phyloP scores from a whole-genome alignment of 2,113 vertebrate species.

The Stomatorhinus ivindoensis region DNA sequence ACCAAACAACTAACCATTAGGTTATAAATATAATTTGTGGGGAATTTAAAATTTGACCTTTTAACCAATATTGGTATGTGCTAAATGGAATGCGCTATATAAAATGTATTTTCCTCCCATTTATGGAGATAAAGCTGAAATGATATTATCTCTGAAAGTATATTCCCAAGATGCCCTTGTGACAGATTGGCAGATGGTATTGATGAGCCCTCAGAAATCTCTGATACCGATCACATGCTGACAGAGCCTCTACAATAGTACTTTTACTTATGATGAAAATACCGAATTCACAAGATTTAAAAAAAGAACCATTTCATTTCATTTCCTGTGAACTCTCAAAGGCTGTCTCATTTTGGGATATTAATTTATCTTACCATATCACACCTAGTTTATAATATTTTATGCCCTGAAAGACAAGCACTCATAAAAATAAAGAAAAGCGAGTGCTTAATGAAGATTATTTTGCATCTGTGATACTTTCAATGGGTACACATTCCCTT shows the following conservation, averaged over 20 bases:
- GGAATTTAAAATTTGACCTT: not conserved
- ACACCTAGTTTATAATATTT: not conserved
- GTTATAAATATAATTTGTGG: not conserved
- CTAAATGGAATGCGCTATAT: not conserved
- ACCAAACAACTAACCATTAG: not conserved
- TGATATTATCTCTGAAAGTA: not conserved
- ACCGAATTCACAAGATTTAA: not conserved
- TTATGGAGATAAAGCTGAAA: not conserved
- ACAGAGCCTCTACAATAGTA: not conserved
- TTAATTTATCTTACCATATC: not conserved
- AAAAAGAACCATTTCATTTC: not conserved
- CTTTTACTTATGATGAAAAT: not conserved
- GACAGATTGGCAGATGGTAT: not conserved
- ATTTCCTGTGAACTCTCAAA: not conserved
- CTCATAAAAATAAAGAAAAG: not conserved
- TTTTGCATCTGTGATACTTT: not conserved
- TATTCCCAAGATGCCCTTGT: not conserved
- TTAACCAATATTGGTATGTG: not conserved
- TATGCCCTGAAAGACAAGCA: not conserved
- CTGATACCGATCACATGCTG: not conserved
- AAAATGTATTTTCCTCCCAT: not conserved
- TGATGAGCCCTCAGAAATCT: not conserved
- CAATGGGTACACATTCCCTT: not conserved
- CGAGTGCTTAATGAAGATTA: not conserved
- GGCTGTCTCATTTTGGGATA: not conserved